Base-by-base conservation (phyloP, 2,113 vertebrate genomes). In the Syrrhaptes paradoxus region DNA sequence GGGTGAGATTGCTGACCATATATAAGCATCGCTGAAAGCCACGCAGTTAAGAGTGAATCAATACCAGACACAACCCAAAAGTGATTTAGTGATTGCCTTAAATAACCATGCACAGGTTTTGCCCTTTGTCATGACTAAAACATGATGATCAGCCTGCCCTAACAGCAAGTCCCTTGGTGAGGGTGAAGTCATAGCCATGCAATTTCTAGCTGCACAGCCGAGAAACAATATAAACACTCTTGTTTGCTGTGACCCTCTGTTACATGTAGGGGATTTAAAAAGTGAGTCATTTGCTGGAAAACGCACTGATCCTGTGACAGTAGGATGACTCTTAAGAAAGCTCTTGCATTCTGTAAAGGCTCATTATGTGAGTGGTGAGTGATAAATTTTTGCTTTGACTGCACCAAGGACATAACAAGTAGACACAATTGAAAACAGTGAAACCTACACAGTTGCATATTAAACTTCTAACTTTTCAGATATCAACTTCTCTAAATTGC, bases 71-170 rank as follows among this genome's bases (percentile, higher is more conserved):
- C 68, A 89, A 16, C 57, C 63, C 63, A 82, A 11, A 93, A 93
- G 90, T 88, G 85, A 67, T 84, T 83, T 68, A 85, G 84, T 65
- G 89, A 76, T 66, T 95, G 94, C 87, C 67, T 95, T 85, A 87
- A 95, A 89, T 89, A 82, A 70, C 61, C 63, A 75, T 7, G 31
- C 65, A 58, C 32, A 54, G 66, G 65, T 71, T 89, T 81, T 66
- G 61, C 65, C 78, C 89, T 86, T 79, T 85, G 90, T 77, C 88
- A 41, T 75, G 63, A 52, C 78, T 93, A 59, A 94, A 91, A 58
- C 45, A 21, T 26, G 88, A 74, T 87, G 82, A 70, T 51, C 78
- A 11, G 76, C 61, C 76, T 78, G 74, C 38, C 1, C 2, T 54
- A 75, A 51, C 55, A 70, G 71, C 48, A 17, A 82, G 51, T 67